Conservation (phyloP, 2,113 vertebrate genomes). For the Paraplagusia blochii region DNA sequence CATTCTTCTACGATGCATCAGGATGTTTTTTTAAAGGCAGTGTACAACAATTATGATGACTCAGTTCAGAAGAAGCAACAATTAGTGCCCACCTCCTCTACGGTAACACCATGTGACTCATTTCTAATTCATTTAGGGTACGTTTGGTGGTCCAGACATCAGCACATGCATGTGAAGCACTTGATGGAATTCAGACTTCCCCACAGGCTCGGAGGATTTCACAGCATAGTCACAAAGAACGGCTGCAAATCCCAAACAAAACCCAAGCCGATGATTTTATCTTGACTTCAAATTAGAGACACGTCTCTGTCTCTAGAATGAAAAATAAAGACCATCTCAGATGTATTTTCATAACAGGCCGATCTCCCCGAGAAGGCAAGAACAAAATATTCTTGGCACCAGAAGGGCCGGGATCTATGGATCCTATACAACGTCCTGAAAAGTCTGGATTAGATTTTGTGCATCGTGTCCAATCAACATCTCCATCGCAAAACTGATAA, state of each 20-base stretch:
- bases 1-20: constrained; percentile 56
- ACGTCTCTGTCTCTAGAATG: constrained; percentile 30
- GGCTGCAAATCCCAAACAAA: constrained; percentile 22
- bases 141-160: constrained; percentile 34
- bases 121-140: constrained; percentile 33
- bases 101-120: constrained; percentile 18
- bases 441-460: constrained; percentile 62
- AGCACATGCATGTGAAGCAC: constrained; percentile 21
- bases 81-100: constrained; percentile 26
- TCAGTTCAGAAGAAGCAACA: constrained; percentile 9
- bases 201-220: constrained; percentile 4
- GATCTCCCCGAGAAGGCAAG: constrained; percentile 42
- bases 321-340: constrained; percentile 42
- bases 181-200: constrained; percentile 38
- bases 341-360: constrained; percentile 23
- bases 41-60: constrained; percentile 46
- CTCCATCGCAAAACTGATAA: constrained; percentile 32
- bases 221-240: constrained; percentile 13
- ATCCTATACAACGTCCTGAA: constrained; percentile 18
- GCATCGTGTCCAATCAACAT: constrained; percentile 53
- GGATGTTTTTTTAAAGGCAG: constrained; percentile 17
- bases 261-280: constrained; percentile 36
- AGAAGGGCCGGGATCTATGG: constrained; percentile 26
- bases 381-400: constrained; percentile 47
- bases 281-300: constrained; percentile 35